Conservation (phyloP, 2,888 invertebrate genomes). For the Salticus scenicus region DNA sequence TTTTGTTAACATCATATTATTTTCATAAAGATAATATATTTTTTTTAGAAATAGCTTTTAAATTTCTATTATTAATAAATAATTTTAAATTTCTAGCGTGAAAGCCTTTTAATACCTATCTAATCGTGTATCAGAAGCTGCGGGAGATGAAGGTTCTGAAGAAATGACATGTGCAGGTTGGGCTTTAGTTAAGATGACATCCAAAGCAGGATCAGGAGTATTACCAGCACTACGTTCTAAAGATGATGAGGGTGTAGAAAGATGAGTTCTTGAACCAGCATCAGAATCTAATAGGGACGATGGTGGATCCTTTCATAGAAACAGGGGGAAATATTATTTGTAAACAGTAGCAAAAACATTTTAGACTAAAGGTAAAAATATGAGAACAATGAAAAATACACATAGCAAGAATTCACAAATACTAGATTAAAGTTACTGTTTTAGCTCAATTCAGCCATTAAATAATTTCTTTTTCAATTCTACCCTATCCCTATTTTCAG, state of each 20-base stretch:
- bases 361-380: too few species aligned
- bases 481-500: too few species aligned
- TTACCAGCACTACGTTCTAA: slow-evolving; percentile 68
- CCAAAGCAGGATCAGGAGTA: slow-evolving; percentile 58
- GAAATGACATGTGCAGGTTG: slow-evolving; percentile 82
- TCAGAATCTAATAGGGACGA: slow-evolving; percentile 65
- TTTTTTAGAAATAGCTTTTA: not conserved
- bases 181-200: slow-evolving; percentile 78
- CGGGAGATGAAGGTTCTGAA: slow-evolving; percentile 78
- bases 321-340: not conserved
- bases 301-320: slow-evolving; percentile 49
- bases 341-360: too few species aligned
- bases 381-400: too few species aligned
- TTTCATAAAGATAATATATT: too few species aligned
- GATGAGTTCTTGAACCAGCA: slow-evolving; percentile 58
- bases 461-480: too few species aligned
- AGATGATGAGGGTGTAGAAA: slow-evolving; percentile 72
- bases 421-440: too few species aligned
- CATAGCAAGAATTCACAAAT: too few species aligned
- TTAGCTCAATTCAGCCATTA: too few species aligned
- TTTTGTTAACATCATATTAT: not conserved
- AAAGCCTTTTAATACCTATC: slow-evolving; percentile 79
- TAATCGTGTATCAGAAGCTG: slow-evolving; percentile 77
- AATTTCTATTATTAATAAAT: not conserved
- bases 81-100: not conserved